These are phyloP conservation scores for Dipodomys merriami DNA, from an alignment of 2,113 vertebrate species.

Conservation along the genomic window DNA sequence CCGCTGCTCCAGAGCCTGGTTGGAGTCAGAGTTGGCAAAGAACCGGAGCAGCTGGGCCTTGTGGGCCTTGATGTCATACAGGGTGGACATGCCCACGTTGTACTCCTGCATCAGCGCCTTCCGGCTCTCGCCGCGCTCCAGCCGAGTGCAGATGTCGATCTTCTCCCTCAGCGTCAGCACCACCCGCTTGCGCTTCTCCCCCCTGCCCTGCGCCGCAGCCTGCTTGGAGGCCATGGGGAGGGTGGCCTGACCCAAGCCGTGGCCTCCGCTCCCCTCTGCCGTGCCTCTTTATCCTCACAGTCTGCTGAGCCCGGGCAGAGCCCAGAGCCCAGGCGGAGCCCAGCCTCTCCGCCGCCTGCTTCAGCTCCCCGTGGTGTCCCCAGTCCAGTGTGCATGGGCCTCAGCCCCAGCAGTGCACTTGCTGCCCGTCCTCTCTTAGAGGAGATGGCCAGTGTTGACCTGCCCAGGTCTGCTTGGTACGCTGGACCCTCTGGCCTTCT, in stretches of 20 bases:
- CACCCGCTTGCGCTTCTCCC: slow-evolving; percentile 78
- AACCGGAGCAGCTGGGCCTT: slow-evolving; percentile 79
- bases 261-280: background rate
- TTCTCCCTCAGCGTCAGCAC: slow-evolving; percentile 80
- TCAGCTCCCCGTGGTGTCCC: background rate
- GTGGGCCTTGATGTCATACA: slow-evolving; percentile 80
- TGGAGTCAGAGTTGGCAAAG: slow-evolving; percentile 59
- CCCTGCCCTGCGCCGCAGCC: background rate
- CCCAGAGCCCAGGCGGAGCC: background rate
- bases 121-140: slow-evolving; percentile 77
- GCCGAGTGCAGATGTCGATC: slow-evolving; percentile 76
- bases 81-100: slow-evolving; percentile 80
- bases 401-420: background rate
- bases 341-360: background rate
- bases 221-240: slow-evolving; percentile 70
- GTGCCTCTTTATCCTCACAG: background rate
- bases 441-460: background rate
- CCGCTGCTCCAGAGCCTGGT: slow-evolving; percentile 64
- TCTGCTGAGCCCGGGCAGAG: rapidly evolving
- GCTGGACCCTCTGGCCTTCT: background rate
- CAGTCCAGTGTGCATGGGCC: background rate
- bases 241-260: rapidly evolving
- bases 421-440: background rate
- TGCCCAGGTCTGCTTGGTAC: background rate
- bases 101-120: slow-evolving; percentile 79